Conservation (phyloP, 2,113 vertebrate genomes). For the Mystacornis crossleyi region DNA sequence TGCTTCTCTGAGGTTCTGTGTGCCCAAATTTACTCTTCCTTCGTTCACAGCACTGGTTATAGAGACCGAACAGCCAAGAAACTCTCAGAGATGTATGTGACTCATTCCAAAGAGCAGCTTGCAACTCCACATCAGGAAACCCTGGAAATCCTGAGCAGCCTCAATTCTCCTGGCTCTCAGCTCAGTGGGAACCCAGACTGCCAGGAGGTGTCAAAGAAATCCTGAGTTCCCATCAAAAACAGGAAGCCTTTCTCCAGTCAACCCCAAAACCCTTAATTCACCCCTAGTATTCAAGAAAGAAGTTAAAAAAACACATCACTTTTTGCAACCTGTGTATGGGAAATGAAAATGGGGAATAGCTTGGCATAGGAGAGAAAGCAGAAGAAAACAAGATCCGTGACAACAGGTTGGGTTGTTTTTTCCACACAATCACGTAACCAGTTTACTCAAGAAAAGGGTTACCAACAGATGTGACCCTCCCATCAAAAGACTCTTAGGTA, state of each 20-base stretch:
- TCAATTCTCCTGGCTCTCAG: not conserved
- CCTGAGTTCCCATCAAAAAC: not conserved
- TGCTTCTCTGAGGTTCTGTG: not conserved
- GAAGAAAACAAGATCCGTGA: not conserved
- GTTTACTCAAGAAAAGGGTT: not conserved
- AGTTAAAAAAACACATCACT: not conserved
- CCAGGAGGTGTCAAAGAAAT: not conserved
- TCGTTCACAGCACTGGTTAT: not conserved
- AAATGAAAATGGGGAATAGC: not conserved
- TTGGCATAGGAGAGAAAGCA: not conserved
- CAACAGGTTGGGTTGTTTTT: not conserved
- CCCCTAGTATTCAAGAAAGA: not conserved
- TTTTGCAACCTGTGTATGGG: not conserved
- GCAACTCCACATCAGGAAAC: not conserved
- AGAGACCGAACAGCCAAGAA: not conserved
- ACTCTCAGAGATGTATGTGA: not conserved
- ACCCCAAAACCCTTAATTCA: not conserved
- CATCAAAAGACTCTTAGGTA: not conserved
- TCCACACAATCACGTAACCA: not conserved
- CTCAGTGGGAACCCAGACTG: not conserved
- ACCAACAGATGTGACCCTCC: not conserved
- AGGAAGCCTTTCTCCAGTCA: not conserved
- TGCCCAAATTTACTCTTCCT: not conserved
- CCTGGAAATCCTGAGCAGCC: not conserved
- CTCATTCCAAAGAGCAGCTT: not conserved